Evolutionary conservation across 1,140 invertebrate genomes (phyloP).

Genomic region (Drosophila eugracilis): DNA sequence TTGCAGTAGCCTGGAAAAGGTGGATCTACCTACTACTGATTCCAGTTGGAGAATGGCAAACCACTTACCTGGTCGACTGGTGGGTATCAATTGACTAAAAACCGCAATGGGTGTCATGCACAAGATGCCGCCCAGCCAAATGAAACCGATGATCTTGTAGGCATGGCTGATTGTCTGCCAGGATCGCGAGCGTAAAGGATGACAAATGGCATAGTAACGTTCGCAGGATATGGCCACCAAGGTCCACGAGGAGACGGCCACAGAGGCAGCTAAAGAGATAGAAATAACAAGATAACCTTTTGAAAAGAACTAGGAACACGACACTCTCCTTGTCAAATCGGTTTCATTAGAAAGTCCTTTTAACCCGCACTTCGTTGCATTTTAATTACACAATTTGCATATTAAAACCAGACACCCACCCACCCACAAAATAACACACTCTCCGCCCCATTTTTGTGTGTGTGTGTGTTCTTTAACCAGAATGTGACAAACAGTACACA

Average conservation of each 20-base stretch:
- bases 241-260: slow-evolving; percentile 95
- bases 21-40: no score
- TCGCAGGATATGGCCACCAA: slow-evolving; percentile 95
- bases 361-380: slow-evolving; percentile 24
- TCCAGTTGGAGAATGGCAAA: fast-evolving
- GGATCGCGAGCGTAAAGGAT: slow-evolving; percentile 92
- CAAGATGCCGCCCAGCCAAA: slow-evolving; percentile 90
- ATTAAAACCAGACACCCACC: slow-evolving; percentile 10
- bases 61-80: slow-evolving; percentile 77
- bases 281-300: not conserved
- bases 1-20: slow-evolving; percentile 85
- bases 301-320: no score
- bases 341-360: slow-evolving; percentile 8
- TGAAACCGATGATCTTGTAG: slow-evolving; percentile 93
- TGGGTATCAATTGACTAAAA: slow-evolving; percentile 87
- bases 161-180: slow-evolving; percentile 96
- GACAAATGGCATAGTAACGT: slow-evolving; percentile 96
- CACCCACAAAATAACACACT: not conserved
- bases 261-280: slow-evolving; percentile 89
- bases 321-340: slow-evolving; percentile 10
- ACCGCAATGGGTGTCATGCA: slow-evolving; percentile 90
- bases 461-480: no score
- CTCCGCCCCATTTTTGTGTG: no score
- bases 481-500: slow-evolving; percentile 6
- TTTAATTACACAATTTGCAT: slow-evolving; percentile 57